These are phyloP conservation scores for Sinhomidia bicolor DNA, from an alignment of 2,888 invertebrate species.

Conservation along the genomic window DNA sequence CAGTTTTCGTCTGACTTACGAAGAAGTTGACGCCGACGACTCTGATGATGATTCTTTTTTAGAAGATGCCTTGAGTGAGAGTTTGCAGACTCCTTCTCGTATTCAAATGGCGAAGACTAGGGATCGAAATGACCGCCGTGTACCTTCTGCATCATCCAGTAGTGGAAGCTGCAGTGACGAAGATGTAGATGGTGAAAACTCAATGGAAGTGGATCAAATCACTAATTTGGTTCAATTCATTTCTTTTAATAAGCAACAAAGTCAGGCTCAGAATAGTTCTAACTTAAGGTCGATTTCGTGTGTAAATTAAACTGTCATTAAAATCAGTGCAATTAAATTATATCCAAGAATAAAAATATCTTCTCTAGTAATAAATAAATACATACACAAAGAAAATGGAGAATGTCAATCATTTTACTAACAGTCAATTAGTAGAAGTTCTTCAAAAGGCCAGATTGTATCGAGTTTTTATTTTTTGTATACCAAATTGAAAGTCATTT, in stretches of 20 bases:
- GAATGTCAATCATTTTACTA: conserved; percentile 35
- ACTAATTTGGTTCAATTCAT: conserved; percentile 85
- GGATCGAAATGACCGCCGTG: conserved; percentile 77
- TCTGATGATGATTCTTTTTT: conserved; percentile 78
- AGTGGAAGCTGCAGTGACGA: conserved; percentile 76
- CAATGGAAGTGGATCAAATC: conserved; percentile 85
- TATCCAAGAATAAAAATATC: no score
- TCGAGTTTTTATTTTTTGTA: conserved; percentile 44
- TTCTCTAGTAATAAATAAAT: background rate
- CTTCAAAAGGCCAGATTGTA: conserved; percentile 34
- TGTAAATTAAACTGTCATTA: conserved; percentile 24
- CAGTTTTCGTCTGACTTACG: conserved; percentile 65
- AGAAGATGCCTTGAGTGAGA: conserved; percentile 75
- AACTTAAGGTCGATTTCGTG: conserved; percentile 37
- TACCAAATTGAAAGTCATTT: conserved; percentile 25
- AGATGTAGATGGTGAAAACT: conserved; percentile 65
- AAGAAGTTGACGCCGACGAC: conserved; percentile 65
- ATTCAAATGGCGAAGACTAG: conserved; percentile 53
- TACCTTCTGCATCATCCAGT: conserved; percentile 76
- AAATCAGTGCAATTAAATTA: conserved; percentile 25
- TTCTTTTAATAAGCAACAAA: conserved; percentile 82
- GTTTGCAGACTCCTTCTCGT: conserved; percentile 56
- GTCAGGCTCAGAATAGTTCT: conserved; percentile 52
- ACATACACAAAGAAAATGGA: background rate
- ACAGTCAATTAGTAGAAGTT: conserved; percentile 29